These are phyloP conservation scores for Barbus barbus DNA, from an alignment of 2,113 vertebrate genomes.

Conservation along the genomic window DNA sequence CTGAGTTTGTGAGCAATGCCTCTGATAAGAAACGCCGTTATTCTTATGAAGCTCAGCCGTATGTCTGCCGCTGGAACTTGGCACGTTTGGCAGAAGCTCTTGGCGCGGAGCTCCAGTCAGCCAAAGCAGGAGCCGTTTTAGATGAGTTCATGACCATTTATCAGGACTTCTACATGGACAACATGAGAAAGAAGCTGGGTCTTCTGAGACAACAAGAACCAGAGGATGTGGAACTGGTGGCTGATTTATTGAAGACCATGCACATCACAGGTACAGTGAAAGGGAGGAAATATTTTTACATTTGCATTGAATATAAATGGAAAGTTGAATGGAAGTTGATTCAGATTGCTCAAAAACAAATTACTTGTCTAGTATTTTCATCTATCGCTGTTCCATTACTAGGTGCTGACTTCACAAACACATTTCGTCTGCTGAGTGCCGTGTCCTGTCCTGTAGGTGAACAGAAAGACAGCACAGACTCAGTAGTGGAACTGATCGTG, in stretches of 20 bases:
- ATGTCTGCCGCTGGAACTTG: slow-evolving; percentile 83
- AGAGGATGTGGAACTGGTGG: slow-evolving; percentile 73
- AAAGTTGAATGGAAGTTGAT: background rate
- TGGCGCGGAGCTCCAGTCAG: slow-evolving; percentile 76
- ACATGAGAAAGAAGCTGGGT: slow-evolving; percentile 84
- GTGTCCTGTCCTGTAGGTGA: slow-evolving; percentile 66
- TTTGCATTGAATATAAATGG: background rate
- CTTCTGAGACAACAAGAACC: slow-evolving; percentile 67
- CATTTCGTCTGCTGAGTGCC: slow-evolving; percentile 78
- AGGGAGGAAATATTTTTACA: background rate
- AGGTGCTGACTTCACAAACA: slow-evolving; percentile 91
- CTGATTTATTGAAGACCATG: slow-evolving; percentile 80
- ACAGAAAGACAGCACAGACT: slow-evolving; percentile 55
- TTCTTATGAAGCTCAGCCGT: slow-evolving; percentile 79
- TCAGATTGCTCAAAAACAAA: background rate
- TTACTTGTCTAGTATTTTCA: background rate
- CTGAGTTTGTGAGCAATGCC: slow-evolving; percentile 81
- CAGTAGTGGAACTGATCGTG: slow-evolving; percentile 72
- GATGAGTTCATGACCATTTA: slow-evolving; percentile 77
- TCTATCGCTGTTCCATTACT: slow-evolving; percentile 10
- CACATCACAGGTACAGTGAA: slow-evolving; percentile 72
- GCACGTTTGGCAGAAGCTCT: slow-evolving; percentile 80
- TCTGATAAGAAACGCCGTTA: slow-evolving; percentile 82
- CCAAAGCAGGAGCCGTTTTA: slow-evolving; percentile 70
- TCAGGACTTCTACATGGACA: slow-evolving; percentile 75